Evolutionary conservation across 1,140 invertebrate genomes (phyloP), one percentile per base, ranked within the genome.

Genomic region (Brachionus manjavacas): DNA sequence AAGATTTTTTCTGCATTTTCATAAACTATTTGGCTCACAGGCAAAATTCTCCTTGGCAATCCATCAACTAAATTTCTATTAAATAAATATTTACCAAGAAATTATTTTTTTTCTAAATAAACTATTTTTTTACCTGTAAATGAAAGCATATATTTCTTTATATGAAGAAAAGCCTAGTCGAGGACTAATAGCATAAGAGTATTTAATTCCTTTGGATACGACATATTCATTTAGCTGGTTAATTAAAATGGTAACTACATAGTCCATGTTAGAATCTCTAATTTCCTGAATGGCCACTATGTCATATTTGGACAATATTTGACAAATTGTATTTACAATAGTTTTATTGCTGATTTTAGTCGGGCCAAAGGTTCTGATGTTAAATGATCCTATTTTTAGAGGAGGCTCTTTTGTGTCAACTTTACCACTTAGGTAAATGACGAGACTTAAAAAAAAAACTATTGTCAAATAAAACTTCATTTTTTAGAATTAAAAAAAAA

Each of bases 231-330:
- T 80, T 52, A 80, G 43, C 16, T 55, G 43, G 16, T 31, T n/a
- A 49, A 64, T 41, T 35, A 80, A 80, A 60, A 31, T 55, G 14
- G 39, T 80, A 35, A 80, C 16, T n/a, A 41, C 31, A 31, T 39
- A 31, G 39, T 80, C 25, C n/a, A 41, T 64, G 52, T 20, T 52
- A 1, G 76, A 80, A 20, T 80, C 76, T 35, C 76, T 55, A 4
- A 80, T 64, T 39, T 80, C 76, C 52, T 80, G 76, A 80, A 80
- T 80, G 20, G 55, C 49, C 9, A 80, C 39, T 11, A 80, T 80
- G 20, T 80, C 76, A 80, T 80, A 80, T 55, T 20, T 55, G 14
- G 76, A 55, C 16, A 80, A 8, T 16, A 80, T 80, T 39, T 41
- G 28, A 20, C 49, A 60, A 3, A 80, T 49, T 64, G 76, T 60